A percentile compares a stretch with the other conserved stretches of the same genome.
Conservation (phyloP, 2,797 vertebrate genomes). For the Syngnathus rostellatus region DNA sequence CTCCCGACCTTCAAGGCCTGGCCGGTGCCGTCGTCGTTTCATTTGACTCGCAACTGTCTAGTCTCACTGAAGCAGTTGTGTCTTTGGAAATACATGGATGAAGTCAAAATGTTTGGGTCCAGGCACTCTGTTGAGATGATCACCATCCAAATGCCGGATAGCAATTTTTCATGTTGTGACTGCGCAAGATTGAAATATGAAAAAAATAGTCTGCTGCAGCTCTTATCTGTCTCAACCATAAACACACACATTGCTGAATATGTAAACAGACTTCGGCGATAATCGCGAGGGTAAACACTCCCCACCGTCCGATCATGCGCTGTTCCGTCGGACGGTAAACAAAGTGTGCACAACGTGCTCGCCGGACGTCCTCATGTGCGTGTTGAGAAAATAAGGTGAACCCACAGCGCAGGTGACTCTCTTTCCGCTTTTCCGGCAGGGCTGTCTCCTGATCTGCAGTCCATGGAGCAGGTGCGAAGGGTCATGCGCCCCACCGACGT, state of each 20-base stretch:
- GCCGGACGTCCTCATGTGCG: neutral
- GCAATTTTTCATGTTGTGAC: too few species aligned
- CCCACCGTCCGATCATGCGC: neutral
- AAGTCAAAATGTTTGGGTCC: too few species aligned
- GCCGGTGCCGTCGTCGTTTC: neutral
- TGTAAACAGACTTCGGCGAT: neutral
- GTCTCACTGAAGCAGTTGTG: neutral
- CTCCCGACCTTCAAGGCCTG: slow-evolving; percentile 7
- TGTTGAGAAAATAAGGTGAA: too few species aligned
- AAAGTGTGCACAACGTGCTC: neutral
- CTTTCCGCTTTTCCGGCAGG: slow-evolving; percentile 43
- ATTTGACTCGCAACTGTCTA: neutral
- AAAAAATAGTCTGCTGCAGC: neutral
- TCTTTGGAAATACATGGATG: neutral
- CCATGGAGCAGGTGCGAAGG: slow-evolving; percentile 76
- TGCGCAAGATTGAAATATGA: too few species aligned
- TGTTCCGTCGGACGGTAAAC: neutral
- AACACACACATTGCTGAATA: slow-evolving; percentile 2
- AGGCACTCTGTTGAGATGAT: too few species aligned
- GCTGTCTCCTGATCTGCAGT: slow-evolving; percentile 75
- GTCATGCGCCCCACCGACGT: slow-evolving; percentile 79
- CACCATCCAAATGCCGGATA: too few species aligned
- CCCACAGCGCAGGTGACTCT: neutral
- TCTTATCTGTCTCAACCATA: neutral
- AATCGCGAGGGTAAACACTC: neutral